phyloP scores from a whole-genome alignment of 2,888 invertebrate genomes.

The Mellilla xanthometata region DNA sequence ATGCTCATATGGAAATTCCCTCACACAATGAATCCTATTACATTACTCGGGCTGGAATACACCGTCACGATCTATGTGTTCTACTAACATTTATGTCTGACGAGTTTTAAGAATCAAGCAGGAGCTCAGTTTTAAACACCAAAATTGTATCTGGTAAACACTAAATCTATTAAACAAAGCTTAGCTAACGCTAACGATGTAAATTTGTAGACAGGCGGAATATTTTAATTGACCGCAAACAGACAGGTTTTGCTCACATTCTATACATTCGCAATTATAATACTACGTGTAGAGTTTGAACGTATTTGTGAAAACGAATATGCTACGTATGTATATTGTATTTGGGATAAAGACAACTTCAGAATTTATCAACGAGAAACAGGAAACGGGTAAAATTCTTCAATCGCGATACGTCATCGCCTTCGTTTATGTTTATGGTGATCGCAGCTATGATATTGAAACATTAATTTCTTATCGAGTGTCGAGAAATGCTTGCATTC shows the following conservation, averaged over 20 bases:
- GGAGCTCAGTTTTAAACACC: not conserved
- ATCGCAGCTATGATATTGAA: constrained; percentile 4
- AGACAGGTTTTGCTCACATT: constrained; percentile 32
- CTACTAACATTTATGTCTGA: not conserved
- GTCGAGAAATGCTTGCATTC: constrained; percentile 1
- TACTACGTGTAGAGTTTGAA: constrained; percentile 19
- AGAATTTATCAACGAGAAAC: constrained; percentile 4
- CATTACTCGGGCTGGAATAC: constrained; percentile 7
- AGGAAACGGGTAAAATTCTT: constrained; percentile 14
- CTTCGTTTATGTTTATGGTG: not conserved
- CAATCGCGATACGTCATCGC: constrained; percentile 9
- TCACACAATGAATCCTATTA: constrained; percentile 20
- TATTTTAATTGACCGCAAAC: constrained; percentile 35
- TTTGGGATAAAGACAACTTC: constrained; percentile 1
- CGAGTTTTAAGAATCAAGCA: not conserved
- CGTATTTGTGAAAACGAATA: constrained; percentile 20
- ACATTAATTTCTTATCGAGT: constrained; percentile 16
- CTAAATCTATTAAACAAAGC: constrained; percentile 8
- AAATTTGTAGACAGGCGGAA: constrained; percentile 20
- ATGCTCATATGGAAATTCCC: constrained; percentile 25
- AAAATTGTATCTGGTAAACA: not conserved
- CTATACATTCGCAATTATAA: constrained; percentile 29
- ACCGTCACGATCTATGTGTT: not conserved
- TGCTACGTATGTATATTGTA: constrained; percentile 9
- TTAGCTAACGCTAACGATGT: constrained; percentile 6